Evolutionary conservation across 2,797 vertebrate species (phyloP), one percentile per base, ranked within the genome.

Genomic region (Spinus olivaceus): DNA sequence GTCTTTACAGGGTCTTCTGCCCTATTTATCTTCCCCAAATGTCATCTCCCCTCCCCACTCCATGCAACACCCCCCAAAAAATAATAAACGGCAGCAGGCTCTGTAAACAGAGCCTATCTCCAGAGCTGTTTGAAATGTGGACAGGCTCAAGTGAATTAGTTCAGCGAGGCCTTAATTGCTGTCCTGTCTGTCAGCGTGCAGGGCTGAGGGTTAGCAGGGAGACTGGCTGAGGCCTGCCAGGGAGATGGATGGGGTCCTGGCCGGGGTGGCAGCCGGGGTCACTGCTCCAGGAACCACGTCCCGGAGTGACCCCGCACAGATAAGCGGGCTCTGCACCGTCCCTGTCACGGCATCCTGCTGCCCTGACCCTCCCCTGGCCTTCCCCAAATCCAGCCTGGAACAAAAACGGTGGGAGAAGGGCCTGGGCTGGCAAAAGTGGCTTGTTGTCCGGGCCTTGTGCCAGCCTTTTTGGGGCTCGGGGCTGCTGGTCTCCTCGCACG

Each of bases 61-160:
- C 73, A 4, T 73, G 89, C 85, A 85, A 35, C 84, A 65, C 76
- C 67, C 83, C 69, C 92, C 2, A 1, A 94, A 92, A 96, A 95
- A 95, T 93, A 90, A 95, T 94, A 94, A 96, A 92, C n/a, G 20
- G 74, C 46, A 3, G 88, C 94, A 77, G 91, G 63, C 84, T 94
- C 89, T 93, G 94, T 95, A 95, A 96, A 96, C 92, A 95, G 88
- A 82, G 66, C 81, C 91, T 88, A 93, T 95, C 95, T 97, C 16
- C 91, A 94, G 69, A 71, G 82, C 90, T 86, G 92, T 90, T 93
- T 95, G 94, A 95, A 94, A 97, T 95, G 97, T 92, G 89, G 97
- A 97, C 96, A 97, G 93, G 81, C 94, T 96, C 94, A 95, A 97
- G 97, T 97, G 97, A 97, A 94, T 91, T 57, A 80, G 93, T 80